Conservation (phyloP, 2,113 vertebrate species). For the Nothoprocta perdicaria region DNA sequence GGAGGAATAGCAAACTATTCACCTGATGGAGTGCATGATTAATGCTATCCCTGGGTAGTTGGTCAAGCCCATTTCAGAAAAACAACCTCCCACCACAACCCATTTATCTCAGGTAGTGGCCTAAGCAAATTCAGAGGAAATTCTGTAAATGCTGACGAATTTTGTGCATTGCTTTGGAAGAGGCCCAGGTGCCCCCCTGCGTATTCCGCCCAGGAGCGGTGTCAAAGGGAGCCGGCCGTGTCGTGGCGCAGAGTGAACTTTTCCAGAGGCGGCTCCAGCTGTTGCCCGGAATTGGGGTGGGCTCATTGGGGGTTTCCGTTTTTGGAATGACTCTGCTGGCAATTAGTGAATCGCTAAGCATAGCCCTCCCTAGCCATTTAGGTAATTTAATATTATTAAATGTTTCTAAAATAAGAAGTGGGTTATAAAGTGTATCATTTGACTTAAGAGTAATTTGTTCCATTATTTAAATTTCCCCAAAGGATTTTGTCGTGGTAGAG, state of each 20-base stretch:
- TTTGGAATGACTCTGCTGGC: slow-evolving; percentile 68
- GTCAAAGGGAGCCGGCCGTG: neutral
- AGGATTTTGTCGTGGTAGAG: slow-evolving; percentile 34
- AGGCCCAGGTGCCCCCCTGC: neutral
- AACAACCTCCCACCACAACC: fast-evolving
- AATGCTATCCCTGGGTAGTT: neutral
- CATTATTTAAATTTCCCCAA: slow-evolving; percentile 59
- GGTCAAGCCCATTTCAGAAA: neutral
- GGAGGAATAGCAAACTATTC: neutral
- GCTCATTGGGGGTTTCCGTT: slow-evolving; percentile 71
- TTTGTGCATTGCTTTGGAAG: neutral
- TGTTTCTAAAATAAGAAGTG: slow-evolving; percentile 81
- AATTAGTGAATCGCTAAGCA: slow-evolving; percentile 72
- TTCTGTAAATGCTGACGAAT: neutral
- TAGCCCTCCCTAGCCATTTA: slow-evolving; percentile 73
- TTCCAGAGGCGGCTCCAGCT: neutral
- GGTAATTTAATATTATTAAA: slow-evolving; percentile 78
- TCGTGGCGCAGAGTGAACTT: neutral
- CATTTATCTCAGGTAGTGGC: neutral
- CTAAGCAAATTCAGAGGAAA: neutral
- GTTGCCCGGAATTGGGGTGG: slow-evolving; percentile 55
- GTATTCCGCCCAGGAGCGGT: neutral
- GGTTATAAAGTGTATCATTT: slow-evolving; percentile 71
- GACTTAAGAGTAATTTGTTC: slow-evolving; percentile 69
- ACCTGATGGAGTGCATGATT: neutral